These are phyloP conservation scores for Dicycla oo DNA, from an alignment of 2,888 invertebrate species.

Conservation along the genomic window DNA sequence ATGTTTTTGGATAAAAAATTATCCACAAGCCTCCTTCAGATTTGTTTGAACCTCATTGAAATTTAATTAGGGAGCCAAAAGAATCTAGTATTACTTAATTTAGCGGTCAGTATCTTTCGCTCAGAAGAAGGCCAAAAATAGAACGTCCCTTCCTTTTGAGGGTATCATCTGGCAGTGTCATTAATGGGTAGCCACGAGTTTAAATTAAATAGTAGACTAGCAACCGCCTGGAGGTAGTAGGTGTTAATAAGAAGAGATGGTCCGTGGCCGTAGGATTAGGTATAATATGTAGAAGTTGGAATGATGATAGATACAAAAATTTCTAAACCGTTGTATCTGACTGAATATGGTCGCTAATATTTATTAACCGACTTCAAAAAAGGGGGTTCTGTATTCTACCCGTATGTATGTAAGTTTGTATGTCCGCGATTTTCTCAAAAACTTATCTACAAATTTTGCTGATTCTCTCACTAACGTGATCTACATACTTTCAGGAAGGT, in stretches of 20 bases:
- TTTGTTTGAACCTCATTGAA: not conserved
- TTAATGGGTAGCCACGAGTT: not conserved
- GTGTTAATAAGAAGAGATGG: not conserved
- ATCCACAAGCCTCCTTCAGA: not conserved
- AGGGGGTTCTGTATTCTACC: too few species aligned
- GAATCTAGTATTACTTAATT: conserved; percentile 3
- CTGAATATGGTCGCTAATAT: too few species aligned
- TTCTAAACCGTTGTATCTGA: too few species aligned
- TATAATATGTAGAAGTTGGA: not conserved
- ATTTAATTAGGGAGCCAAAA: conserved; percentile 5
- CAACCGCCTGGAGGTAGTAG: not conserved
- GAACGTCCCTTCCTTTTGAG: not conserved
- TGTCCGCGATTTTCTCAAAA: too few species aligned
- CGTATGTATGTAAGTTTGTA: too few species aligned
- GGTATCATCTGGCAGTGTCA: conserved; percentile 1
- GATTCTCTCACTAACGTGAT: too few species aligned
- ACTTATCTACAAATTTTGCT: too few species aligned
- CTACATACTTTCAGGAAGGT: too few species aligned
- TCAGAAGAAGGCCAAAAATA: not conserved
- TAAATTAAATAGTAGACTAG: conserved; percentile 12
- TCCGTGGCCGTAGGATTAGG: not conserved
- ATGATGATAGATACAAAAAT: not conserved
- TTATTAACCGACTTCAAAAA: too few species aligned
- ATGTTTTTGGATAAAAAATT: conserved; percentile 4
- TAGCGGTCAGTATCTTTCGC: not conserved